These are phyloP conservation scores for Lepeophtheirus salmonis DNA, from an alignment of 1,140 invertebrate species.

Conservation along the genomic window DNA sequence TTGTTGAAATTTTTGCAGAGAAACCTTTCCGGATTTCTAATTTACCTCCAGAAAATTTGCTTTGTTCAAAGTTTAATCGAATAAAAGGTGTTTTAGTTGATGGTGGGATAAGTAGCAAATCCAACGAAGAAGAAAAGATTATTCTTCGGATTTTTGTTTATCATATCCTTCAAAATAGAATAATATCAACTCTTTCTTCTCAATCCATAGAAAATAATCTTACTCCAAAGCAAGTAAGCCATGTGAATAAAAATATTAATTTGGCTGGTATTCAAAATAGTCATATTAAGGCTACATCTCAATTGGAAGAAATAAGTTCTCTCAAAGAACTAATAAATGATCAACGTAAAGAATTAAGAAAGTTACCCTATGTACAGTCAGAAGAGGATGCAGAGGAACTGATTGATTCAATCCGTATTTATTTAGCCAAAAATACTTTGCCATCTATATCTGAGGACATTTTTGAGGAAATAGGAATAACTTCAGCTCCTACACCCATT, in stretches of 20 bases:
- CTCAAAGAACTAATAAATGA: not conserved
- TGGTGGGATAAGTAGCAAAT: too few relatives aligned
- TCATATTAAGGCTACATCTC: not conserved
- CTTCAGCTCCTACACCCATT: not conserved
- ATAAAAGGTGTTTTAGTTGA: too few relatives aligned
- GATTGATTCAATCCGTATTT: not conserved
- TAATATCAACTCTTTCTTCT: not conserved
- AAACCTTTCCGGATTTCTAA: too few relatives aligned
- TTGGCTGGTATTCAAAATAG: not conserved
- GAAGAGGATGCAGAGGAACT: not conserved
- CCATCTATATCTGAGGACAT: not conserved
- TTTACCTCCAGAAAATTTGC: too few relatives aligned
- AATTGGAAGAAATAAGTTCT: not conserved
- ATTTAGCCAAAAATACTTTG: not conserved
- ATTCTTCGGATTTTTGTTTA: not conserved
- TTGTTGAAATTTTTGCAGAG: too few relatives aligned
- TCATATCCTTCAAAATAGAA: not conserved
- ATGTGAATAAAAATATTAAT: not conserved
- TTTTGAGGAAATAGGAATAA: not conserved
- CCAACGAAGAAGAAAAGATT: not conserved
- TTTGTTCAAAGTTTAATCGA: too few relatives aligned
- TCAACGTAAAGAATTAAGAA: not conserved
- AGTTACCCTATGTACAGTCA: not conserved
- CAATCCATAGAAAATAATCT: not conserved
- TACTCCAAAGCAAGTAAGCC: not conserved